phyloP scores from a whole-genome alignment of 2,888 invertebrate species.

The Papilio elwesi region DNA sequence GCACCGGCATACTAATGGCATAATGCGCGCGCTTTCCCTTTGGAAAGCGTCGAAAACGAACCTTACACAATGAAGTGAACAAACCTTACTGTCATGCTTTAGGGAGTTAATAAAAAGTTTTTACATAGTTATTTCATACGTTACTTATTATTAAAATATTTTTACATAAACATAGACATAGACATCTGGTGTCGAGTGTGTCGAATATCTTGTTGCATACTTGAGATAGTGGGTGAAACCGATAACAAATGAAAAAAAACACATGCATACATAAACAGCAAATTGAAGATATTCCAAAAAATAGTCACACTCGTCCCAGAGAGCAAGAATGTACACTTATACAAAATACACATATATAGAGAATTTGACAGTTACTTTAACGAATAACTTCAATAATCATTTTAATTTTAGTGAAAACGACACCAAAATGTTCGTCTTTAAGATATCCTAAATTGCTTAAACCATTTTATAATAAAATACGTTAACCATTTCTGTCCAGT shows the following conservation, averaged over 20 bases:
- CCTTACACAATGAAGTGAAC: constrained; percentile 39
- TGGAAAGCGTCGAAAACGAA: constrained; percentile 66
- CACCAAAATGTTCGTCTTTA: neutral
- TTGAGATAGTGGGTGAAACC: neutral
- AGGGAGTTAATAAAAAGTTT: neutral
- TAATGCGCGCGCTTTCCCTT: constrained; percentile 75
- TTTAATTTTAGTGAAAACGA: too few relatives aligned
- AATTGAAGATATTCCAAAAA: too few relatives aligned
- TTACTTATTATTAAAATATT: neutral
- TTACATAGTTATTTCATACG: neutral
- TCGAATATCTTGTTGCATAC: neutral
- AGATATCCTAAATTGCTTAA: neutral
- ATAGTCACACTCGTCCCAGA: too few relatives aligned
- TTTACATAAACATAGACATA: neutral
- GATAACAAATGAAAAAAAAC: too few relatives aligned
- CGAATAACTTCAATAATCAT: too few relatives aligned
- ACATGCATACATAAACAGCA: too few relatives aligned
- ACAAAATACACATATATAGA: too few relatives aligned
- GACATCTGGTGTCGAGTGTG: too few relatives aligned
- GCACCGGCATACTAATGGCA: constrained; percentile 69
- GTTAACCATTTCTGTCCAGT: constrained; percentile 2
- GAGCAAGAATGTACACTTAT: too few relatives aligned
- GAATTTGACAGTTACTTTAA: neutral
- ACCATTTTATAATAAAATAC: neutral
- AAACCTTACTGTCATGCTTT: neutral